Evolutionary conservation across 2,797 vertebrate species (phyloP).

Genomic region (Takifugu rubripes): DNA sequence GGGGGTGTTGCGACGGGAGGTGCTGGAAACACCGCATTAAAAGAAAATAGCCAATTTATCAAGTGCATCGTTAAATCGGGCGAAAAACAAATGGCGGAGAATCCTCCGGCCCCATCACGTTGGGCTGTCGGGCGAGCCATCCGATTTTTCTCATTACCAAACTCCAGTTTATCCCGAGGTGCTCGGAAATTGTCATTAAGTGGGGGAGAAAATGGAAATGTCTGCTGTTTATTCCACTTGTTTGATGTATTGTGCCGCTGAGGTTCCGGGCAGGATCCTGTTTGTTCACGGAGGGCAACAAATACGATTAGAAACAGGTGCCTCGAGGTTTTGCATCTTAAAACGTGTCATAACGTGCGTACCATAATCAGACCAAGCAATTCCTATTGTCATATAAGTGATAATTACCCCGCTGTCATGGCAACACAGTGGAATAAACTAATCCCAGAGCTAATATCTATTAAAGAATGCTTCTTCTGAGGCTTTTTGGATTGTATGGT

Average conservation of each 20-base stretch:
- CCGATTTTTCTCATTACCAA: constrained; percentile 69
- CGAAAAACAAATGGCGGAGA: constrained; percentile 49
- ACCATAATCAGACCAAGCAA: no score
- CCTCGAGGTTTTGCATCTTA: constrained; percentile 43
- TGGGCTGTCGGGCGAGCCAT: constrained; percentile 49
- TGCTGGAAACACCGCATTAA: constrained; percentile 30
- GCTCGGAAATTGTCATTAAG: constrained; percentile 58
- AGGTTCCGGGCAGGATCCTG: constrained; percentile 24
- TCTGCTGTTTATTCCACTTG: constrained; percentile 38
- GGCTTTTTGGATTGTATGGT: no score
- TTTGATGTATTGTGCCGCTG: constrained; percentile 44
- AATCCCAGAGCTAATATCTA: no score
- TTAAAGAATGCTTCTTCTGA: no score
- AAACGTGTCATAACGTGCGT: no score
- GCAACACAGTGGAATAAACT: no score
- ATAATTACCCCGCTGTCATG: no score
- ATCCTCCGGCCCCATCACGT: constrained; percentile 45
- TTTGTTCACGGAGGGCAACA: constrained; percentile 34
- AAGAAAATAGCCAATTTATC: constrained; percentile 61
- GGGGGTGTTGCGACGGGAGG: constrained; percentile 13
- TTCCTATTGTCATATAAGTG: no score
- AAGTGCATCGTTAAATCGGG: constrained; percentile 57
- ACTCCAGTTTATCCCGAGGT: constrained; percentile 53
- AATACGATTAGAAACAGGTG: constrained; percentile 43
- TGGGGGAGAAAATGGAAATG: constrained; percentile 57